Evolutionary conservation across 2,888 invertebrate species (phyloP).

Genomic region (Eilema caniola): DNA sequence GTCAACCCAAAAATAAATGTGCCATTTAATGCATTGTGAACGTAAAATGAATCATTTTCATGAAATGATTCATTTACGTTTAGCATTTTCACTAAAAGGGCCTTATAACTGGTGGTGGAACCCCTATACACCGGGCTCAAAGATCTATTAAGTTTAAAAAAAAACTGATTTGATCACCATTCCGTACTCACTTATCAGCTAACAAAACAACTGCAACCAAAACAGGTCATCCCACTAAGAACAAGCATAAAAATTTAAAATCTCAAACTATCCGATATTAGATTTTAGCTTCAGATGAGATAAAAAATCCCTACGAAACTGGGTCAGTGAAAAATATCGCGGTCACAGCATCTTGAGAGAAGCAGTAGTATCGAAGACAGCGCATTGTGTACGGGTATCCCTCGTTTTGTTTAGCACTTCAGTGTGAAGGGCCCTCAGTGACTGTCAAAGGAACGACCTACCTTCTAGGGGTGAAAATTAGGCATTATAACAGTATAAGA

Average conservation of each 20-base stretch:
- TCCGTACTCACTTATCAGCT: no score
- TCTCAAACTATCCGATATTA: background rate
- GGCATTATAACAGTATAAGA: slow-evolving; percentile 34
- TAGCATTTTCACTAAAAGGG: no score
- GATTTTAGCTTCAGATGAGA: slow-evolving; percentile 11
- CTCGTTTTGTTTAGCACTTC: slow-evolving; percentile 77
- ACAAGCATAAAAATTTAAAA: background rate
- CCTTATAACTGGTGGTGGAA: no score
- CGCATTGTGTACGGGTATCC: slow-evolving; percentile 58
- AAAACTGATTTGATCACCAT: no score
- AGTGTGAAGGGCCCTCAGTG: slow-evolving; percentile 51
- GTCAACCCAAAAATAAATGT: no score
- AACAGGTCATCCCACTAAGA: slow-evolving; percentile 5
- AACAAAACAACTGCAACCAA: background rate
- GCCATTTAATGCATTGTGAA: no score
- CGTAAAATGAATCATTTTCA: no score
- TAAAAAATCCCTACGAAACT: slow-evolving; percentile 54
- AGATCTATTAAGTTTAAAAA: no score
- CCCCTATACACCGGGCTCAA: no score
- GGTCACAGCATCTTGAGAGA: slow-evolving; percentile 64
- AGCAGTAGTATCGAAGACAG: slow-evolving; percentile 56
- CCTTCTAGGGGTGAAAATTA: slow-evolving; percentile 44
- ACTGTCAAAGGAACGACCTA: slow-evolving; percentile 64
- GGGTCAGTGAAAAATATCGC: slow-evolving; percentile 73
- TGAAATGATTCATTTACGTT: no score